These are phyloP conservation scores for Salvelinus alpinus DNA, from an alignment of 2,113 vertebrate genomes.

Conservation along the genomic window DNA sequence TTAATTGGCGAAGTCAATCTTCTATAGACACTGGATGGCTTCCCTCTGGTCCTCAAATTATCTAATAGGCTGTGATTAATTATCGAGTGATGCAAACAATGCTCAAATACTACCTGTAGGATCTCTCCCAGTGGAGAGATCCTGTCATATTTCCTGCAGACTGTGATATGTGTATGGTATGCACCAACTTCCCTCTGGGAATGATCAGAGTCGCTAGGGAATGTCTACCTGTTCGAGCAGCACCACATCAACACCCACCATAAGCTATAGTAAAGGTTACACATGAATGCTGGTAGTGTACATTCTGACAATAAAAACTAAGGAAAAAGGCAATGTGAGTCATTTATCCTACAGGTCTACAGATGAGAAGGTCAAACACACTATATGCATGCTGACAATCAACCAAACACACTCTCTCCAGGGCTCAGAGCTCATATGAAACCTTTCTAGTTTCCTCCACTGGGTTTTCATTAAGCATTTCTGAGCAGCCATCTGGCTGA, in stretches of 20 bases:
- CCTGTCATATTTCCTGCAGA: background rate
- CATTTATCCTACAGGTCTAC: background rate
- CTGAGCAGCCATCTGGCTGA: conserved; percentile 35
- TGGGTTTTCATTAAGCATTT: conserved; percentile 33
- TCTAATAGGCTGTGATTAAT: too few species aligned
- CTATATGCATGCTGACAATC: background rate
- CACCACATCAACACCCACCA: conserved; percentile 34
- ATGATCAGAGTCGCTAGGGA: conserved; percentile 38
- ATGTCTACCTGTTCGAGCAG: conserved; percentile 45
- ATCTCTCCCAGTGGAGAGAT: conserved; percentile 40
- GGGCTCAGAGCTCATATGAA: background rate
- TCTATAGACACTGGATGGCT: too few species aligned
- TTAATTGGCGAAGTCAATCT: background rate
- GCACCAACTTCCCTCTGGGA: conserved; percentile 36
- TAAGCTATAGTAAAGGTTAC: conserved; percentile 15
- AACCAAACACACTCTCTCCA: background rate
- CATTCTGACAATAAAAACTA: background rate
- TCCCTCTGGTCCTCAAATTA: too few species aligned
- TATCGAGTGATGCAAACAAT: too few species aligned
- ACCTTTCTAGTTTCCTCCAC: conserved; percentile 1
- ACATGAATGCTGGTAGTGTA: background rate
- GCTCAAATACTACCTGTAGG: conserved; percentile 42
- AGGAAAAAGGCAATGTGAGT: background rate
- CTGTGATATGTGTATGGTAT: conserved; percentile 32
- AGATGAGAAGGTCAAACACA: conserved; percentile 12